Percentiles rank a stretch among this genome's conserved stretches.
phyloP scores from a whole-genome alignment of 2,113 vertebrate genomes.

The Rhizomys pruinosus region DNA sequence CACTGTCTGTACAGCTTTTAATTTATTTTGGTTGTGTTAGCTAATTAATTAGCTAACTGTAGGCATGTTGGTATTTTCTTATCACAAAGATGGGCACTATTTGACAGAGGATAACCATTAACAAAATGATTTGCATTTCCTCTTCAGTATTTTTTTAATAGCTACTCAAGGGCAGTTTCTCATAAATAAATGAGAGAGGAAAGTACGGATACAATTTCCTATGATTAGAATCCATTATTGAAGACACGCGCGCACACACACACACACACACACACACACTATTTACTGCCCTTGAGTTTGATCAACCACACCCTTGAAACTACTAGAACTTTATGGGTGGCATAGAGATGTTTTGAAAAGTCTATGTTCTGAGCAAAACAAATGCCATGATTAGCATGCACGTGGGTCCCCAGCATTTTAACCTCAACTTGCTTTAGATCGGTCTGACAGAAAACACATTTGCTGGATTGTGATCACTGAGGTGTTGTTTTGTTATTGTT shows the following conservation, averaged over 20 bases:
- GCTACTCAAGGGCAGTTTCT: constrained; percentile 13
- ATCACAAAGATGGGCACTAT: constrained; percentile 46
- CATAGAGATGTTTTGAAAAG: not conserved
- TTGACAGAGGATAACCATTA: constrained; percentile 53
- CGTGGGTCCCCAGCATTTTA: not conserved
- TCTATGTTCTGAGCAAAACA: not conserved
- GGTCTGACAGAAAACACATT: not conserved
- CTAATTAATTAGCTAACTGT: constrained; percentile 62
- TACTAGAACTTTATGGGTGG: not conserved
- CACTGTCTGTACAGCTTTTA: constrained; percentile 20
- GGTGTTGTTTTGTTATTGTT: not conserved
- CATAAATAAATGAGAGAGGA: not conserved
- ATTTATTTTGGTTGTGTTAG: constrained; percentile 54
- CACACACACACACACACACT: not conserved
- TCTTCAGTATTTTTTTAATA: not conserved
- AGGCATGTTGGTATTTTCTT: constrained; percentile 47
- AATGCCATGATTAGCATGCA: not conserved
- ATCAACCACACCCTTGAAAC: not conserved
- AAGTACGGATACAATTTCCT: not conserved
- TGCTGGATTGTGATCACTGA: not conserved
- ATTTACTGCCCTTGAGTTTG: not conserved
- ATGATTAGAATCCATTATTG: not conserved
- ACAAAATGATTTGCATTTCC: constrained; percentile 48
- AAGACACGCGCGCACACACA: not conserved
- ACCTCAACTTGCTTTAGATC: not conserved